phyloP scores from a whole-genome alignment of 2,113 vertebrate species.

The Pseudorectes ferrugineus region DNA sequence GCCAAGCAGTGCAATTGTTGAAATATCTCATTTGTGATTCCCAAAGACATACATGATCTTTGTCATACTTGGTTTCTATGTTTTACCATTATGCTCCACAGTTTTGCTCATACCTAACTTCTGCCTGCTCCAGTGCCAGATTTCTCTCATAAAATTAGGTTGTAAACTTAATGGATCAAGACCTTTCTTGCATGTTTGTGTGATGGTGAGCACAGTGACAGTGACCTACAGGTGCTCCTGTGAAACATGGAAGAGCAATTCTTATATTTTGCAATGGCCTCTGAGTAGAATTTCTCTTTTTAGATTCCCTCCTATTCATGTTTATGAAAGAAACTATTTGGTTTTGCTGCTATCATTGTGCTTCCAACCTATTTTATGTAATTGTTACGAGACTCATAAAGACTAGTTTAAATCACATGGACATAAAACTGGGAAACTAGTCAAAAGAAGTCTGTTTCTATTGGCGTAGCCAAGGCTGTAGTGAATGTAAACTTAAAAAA shows the following conservation, averaged over 20 bases:
- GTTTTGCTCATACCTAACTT: not conserved
- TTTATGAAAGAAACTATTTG: not conserved
- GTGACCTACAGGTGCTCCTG: not conserved
- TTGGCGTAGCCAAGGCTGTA: not conserved
- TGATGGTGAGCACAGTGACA: not conserved
- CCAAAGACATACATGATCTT: not conserved
- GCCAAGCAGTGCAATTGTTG: not conserved
- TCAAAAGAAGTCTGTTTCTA: not conserved
- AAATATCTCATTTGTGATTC: not conserved
- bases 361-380: not conserved
- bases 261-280: not conserved
- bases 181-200: not conserved
- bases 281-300: not conserved
- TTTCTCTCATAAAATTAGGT: not conserved
- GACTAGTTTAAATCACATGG: not conserved
- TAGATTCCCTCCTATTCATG: not conserved
- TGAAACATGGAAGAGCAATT: not conserved
- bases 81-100: not conserved
- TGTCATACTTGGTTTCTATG: fast-evolving
- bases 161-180: not conserved
- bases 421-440: not conserved
- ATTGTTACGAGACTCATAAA: not conserved
- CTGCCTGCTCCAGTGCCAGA: not conserved
- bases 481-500: not conserved
- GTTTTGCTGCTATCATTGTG: not conserved